A percentile compares a stretch with the other conserved stretches of the same genome.
Conservation (phyloP, 2,113 vertebrate genomes). For the Pristiophorus japonicus region DNA sequence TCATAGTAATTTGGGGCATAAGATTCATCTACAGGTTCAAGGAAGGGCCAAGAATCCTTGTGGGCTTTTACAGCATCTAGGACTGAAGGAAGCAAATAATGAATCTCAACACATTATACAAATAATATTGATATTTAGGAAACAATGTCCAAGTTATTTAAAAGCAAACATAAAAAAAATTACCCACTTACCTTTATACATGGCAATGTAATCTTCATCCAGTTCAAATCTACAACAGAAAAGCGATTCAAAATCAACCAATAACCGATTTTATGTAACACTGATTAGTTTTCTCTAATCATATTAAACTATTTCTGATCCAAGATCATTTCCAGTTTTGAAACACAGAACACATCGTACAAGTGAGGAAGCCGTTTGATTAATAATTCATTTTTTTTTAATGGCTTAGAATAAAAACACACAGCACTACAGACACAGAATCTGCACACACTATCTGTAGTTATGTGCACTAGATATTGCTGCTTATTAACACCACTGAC, state of each 20-base stretch:
- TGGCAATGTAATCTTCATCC: constrained; percentile 89
- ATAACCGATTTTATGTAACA: background rate
- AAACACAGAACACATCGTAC: background rate
- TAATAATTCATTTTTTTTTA: too few species aligned
- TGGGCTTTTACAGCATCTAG: constrained; percentile 86
- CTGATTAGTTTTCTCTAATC: background rate
- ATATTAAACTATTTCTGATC: background rate
- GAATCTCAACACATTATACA: background rate
- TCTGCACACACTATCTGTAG: background rate
- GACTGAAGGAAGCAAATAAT: constrained; percentile 57
- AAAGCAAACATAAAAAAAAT: background rate
- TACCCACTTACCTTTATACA: constrained; percentile 82
- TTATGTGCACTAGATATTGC: background rate
- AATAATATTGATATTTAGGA: background rate
- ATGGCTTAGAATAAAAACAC: background rate
- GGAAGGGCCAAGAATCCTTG: constrained; percentile 94
- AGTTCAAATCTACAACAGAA: constrained; percentile 75
- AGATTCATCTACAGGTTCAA: constrained; percentile 93
- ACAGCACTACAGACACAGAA: background rate
- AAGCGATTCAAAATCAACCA: background rate
- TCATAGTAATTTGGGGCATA: constrained; percentile 92
- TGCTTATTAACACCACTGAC: background rate
- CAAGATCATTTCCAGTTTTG: background rate
- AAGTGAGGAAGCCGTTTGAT: background rate
- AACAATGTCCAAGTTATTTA: background rate